These are phyloP conservation scores for Iselma pallidipennis DNA, from an alignment of 2,888 invertebrate genomes.

Conservation along the genomic window DNA sequence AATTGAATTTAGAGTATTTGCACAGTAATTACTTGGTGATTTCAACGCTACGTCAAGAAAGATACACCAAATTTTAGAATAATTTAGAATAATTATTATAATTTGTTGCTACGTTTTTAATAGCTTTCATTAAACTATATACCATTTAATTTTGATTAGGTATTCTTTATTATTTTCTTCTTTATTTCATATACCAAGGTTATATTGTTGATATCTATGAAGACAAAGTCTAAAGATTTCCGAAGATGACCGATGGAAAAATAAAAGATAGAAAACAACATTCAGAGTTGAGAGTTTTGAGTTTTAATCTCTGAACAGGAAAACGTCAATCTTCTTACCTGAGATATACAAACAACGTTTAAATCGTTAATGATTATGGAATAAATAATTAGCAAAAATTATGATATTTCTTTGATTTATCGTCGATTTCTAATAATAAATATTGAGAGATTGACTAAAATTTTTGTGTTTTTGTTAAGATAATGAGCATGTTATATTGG, in stretches of 20 bases:
- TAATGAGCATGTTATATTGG: too few relatives aligned
- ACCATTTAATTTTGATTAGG: not conserved
- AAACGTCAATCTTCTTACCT: not conserved
- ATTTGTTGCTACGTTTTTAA: not conserved
- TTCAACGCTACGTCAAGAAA: constrained; percentile 31
- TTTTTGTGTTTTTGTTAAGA: not conserved
- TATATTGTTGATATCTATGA: constrained; percentile 1
- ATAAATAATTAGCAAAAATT: not conserved
- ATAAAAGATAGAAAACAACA: constrained; percentile 1
- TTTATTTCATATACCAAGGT: not conserved
- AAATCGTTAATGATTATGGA: not conserved
- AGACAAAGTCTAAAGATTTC: constrained; percentile 2
- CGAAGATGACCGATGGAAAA: not conserved
- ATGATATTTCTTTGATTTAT: too few relatives aligned
- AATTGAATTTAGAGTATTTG: not conserved
- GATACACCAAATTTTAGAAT: constrained; percentile 12
- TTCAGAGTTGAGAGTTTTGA: not conserved
- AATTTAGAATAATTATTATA: not conserved
- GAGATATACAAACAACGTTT: not conserved
- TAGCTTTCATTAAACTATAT: not conserved
- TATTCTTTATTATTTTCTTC: not conserved
- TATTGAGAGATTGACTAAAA: too few relatives aligned
- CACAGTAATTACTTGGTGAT: not conserved
- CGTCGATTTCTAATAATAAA: too few relatives aligned
- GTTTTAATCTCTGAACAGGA: not conserved